Percentiles rank a stretch among this genome's conserved stretches.
Conservation (phyloP, 2,113 vertebrate species). For the Pitta sordida region DNA sequence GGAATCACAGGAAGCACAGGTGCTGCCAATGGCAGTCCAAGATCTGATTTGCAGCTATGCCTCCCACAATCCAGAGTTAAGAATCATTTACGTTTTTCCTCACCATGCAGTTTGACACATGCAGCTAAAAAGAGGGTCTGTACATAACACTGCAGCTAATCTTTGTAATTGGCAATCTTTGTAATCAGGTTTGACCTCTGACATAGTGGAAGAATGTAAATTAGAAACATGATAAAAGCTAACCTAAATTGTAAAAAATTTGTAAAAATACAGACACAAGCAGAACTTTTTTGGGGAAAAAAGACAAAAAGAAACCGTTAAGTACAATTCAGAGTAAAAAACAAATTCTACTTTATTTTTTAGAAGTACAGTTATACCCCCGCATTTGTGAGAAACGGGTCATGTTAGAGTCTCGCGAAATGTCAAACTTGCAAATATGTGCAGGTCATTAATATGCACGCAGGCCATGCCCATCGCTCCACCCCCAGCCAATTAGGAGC, state of each 20-base stretch:
- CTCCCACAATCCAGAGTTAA: neutral
- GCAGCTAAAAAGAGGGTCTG: neutral
- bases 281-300: accelerated
- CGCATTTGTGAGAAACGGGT: too few species aligned
- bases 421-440: too few species aligned
- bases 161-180: neutral
- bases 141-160: neutral
- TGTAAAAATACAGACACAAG: neutral
- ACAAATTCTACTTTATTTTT: neutral
- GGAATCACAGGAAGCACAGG: neutral
- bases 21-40: neutral
- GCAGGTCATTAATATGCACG: too few species aligned
- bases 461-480: too few species aligned
- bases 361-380: too few species aligned
- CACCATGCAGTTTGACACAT: neutral
- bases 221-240: neutral
- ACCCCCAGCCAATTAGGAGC: too few species aligned
- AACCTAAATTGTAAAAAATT: neutral
- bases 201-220: neutral
- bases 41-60: neutral
- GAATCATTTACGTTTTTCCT: neutral
- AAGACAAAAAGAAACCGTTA: neutral
- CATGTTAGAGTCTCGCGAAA: too few species aligned
- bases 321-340: neutral
- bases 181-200: neutral